phyloP scores from a whole-genome alignment of 2,888 invertebrate species.

The Drosophila acutilabella region DNA sequence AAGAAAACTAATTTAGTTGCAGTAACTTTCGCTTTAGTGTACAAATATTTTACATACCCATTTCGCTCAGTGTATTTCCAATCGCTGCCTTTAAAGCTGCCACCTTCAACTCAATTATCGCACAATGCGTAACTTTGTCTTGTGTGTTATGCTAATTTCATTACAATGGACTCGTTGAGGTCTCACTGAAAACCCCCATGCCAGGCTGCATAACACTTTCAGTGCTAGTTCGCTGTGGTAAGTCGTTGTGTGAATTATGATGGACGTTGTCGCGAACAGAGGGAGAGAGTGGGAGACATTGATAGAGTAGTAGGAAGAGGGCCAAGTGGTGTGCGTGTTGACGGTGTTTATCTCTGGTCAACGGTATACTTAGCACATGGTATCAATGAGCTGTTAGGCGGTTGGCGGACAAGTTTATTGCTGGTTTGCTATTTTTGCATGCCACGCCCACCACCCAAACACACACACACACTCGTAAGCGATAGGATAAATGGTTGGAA shows the following conservation, averaged over 20 bases:
- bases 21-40: too few relatives aligned
- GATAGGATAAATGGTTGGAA: constrained; percentile 46
- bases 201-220: constrained; percentile 5
- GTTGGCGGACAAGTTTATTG: constrained; percentile 50
- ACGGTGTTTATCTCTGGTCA: constrained; percentile 74
- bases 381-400: constrained; percentile 36
- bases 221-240: constrained; percentile 15
- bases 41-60: too few relatives aligned
- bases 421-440: constrained; percentile 69
- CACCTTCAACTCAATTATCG: constrained; percentile 63
- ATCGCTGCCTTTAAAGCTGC: constrained; percentile 22
- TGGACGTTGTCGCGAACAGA: constrained; percentile 66
- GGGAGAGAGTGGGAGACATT: not conserved
- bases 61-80: constrained; percentile 9
- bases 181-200: constrained; percentile 10
- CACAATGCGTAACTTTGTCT: constrained; percentile 48
- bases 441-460: constrained; percentile 58
- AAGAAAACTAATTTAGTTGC: too few relatives aligned
- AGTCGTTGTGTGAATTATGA: constrained; percentile 66
- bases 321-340: constrained; percentile 53
- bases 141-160: constrained; percentile 69
- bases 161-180: constrained; percentile 45
- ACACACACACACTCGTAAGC: not conserved
- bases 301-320: not conserved
- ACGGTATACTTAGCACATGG: constrained; percentile 75